Percentiles rank a stretch among this genome's conserved stretches.
Evolutionary conservation across 2,113 vertebrate species (phyloP).

Genomic region (Vanacampus margaritifer): DNA sequence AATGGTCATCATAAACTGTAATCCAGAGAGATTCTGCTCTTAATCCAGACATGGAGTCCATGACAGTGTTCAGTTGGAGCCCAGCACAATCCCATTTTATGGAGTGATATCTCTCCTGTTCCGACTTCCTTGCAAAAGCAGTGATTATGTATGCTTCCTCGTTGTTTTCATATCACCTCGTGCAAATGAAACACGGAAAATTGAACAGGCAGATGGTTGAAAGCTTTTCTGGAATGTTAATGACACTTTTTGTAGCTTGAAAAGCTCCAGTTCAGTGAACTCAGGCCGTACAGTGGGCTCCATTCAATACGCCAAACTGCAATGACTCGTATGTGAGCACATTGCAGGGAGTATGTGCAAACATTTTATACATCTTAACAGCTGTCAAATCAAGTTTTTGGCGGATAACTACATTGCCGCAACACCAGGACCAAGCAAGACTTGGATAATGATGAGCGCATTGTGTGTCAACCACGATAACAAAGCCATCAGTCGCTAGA

Average conservation of each 20-base stretch:
- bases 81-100: slow-evolving; percentile 52
- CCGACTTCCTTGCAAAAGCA: slow-evolving; percentile 19
- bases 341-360: no score
- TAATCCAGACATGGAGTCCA: slow-evolving; percentile 60
- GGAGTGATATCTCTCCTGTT: slow-evolving; percentile 25
- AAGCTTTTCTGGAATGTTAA: slow-evolving; percentile 20
- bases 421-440: no score
- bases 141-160: slow-evolving; percentile 45
- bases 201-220: slow-evolving; percentile 38
- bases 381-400: no score
- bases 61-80: slow-evolving; percentile 51
- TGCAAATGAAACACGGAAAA: slow-evolving; percentile 26
- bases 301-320: no score
- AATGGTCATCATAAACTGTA: slow-evolving; percentile 72
- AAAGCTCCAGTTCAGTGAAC: slow-evolving; percentile 12
- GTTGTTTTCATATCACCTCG: slow-evolving; percentile 21
- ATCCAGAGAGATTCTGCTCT: slow-evolving; percentile 60
- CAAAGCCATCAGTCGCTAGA: no score
- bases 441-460: no score
- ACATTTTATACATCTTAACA: no score
- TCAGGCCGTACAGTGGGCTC: neutral
- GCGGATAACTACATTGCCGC: no score
- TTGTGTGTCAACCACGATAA: no score
- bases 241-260: slow-evolving; percentile 13
- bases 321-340: no score